Percentiles rank a stretch among this genome's conserved stretches.
These are phyloP conservation scores for Abrostola tripartita DNA, from an alignment of 2,888 invertebrate species.

Conservation along the genomic window DNA sequence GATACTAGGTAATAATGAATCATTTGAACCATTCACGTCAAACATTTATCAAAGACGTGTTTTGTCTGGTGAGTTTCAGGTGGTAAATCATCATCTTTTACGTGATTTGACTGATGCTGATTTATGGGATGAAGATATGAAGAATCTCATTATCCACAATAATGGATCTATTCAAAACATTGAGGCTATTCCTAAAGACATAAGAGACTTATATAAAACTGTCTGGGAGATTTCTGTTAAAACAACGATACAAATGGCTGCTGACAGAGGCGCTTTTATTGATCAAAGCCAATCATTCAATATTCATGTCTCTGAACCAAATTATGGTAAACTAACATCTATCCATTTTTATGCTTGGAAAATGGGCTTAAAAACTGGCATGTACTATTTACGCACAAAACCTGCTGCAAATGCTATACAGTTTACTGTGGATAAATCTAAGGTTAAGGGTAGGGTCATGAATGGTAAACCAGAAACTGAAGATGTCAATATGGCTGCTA, in stretches of 20 bases:
- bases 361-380: conserved; percentile 98
- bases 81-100: conserved; percentile 98
- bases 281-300: conserved; percentile 99
- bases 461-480: conserved; percentile 71
- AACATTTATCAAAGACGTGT: conserved; percentile 98
- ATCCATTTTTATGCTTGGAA: conserved; percentile 99
- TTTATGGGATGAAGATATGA: conserved; percentile 98
- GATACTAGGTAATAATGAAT: conserved; percentile 99
- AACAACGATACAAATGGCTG: conserved; percentile 98
- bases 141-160: conserved; percentile 96
- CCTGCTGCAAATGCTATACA: conserved; percentile 99
- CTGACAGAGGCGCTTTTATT: conserved; percentile 98
- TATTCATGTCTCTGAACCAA: conserved; percentile 98
- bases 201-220: conserved; percentile 97
- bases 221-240: conserved; percentile 99
- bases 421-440: conserved; percentile 97
- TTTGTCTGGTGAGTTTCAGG: conserved; percentile 97
- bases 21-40: conserved; percentile 99
- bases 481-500: conserved; percentile 90
- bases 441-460: conserved; percentile 64
- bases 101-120: conserved; percentile 96
- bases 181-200: conserved; percentile 93
- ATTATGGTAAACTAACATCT: conserved; percentile 97
- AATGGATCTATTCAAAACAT: conserved; percentile 98
- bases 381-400: conserved; percentile 99